These are phyloP conservation scores for Gambelia wislizenii DNA, from an alignment of 2,797 vertebrate species.

Conservation along the genomic window DNA sequence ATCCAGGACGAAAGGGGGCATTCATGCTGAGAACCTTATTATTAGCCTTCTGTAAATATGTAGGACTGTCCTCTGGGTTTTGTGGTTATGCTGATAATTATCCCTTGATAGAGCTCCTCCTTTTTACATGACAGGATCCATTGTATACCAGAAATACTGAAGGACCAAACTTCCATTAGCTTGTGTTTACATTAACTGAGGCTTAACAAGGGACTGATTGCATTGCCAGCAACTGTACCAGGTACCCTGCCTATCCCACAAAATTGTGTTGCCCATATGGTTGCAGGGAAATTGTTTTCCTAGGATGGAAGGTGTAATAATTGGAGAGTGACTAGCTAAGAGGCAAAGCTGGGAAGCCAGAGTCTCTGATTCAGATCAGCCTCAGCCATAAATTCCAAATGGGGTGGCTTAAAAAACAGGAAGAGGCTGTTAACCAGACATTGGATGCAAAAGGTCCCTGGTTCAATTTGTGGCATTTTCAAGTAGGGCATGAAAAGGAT, in stretches of 20 bases:
- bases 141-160: slow-evolving; percentile 9
- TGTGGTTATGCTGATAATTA: slow-evolving; percentile 18
- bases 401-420: not conserved
- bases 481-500: no score
- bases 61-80: slow-evolving; percentile 5
- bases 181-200: slow-evolving; percentile 35
- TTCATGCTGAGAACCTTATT: slow-evolving; percentile 16
- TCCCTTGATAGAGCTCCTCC: slow-evolving; percentile 3
- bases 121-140: slow-evolving; percentile 15
- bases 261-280: not conserved
- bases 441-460: not conserved
- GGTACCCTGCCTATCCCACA: not conserved
- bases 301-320: not conserved
- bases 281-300: not conserved
- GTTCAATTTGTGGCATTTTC: no score
- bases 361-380: not conserved
- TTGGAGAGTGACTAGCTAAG: not conserved
- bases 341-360: not conserved
- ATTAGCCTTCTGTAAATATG: slow-evolving; percentile 24
- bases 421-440: not conserved
- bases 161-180: slow-evolving; percentile 29
- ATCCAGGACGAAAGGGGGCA: not conserved
- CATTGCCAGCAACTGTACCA: not conserved
- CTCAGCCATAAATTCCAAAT: not conserved
- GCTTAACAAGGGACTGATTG: slow-evolving; percentile 4